phyloP scores from a whole-genome alignment of 2,797 vertebrate genomes.

The Chanos chanos region DNA sequence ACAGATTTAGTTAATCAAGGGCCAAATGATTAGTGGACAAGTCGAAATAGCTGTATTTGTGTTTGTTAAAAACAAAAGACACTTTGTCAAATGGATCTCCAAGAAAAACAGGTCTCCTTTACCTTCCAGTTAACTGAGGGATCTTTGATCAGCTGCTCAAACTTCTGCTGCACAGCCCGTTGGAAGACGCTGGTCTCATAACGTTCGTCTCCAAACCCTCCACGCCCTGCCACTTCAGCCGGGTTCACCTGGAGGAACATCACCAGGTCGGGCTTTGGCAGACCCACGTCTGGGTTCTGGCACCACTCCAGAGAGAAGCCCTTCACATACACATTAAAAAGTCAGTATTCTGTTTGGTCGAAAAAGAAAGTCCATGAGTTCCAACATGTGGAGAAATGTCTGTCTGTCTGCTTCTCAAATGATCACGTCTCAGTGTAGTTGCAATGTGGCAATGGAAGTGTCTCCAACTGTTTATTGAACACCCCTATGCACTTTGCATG shows the following conservation, averaged over 20 bases:
- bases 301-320: slow-evolving; percentile 90
- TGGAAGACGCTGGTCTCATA: slow-evolving; percentile 85
- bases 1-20: too few relatives aligned
- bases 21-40: too few relatives aligned
- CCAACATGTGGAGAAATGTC: too few relatives aligned
- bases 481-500: too few relatives aligned
- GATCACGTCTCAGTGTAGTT: too few relatives aligned
- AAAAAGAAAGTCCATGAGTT: not conserved
- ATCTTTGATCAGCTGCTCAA: slow-evolving; percentile 80
- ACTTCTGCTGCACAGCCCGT: slow-evolving; percentile 70
- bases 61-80: not conserved
- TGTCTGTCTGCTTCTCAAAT: too few relatives aligned
- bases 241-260: slow-evolving; percentile 82
- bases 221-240: slow-evolving; percentile 69
- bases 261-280: slow-evolving; percentile 92
- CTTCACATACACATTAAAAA: slow-evolving; percentile 55
- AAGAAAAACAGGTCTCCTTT: too few relatives aligned
- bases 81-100: not conserved
- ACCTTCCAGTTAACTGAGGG: slow-evolving; percentile 87
- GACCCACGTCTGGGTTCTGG: slow-evolving; percentile 82
- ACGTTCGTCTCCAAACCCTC: slow-evolving; percentile 81
- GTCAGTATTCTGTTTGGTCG: not conserved
- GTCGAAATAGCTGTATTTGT: not conserved
- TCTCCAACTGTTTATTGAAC: too few relatives aligned
- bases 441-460: too few relatives aligned